phyloP scores from a whole-genome alignment of 2,888 invertebrate genomes.

The Neoaliturus tenellus region DNA sequence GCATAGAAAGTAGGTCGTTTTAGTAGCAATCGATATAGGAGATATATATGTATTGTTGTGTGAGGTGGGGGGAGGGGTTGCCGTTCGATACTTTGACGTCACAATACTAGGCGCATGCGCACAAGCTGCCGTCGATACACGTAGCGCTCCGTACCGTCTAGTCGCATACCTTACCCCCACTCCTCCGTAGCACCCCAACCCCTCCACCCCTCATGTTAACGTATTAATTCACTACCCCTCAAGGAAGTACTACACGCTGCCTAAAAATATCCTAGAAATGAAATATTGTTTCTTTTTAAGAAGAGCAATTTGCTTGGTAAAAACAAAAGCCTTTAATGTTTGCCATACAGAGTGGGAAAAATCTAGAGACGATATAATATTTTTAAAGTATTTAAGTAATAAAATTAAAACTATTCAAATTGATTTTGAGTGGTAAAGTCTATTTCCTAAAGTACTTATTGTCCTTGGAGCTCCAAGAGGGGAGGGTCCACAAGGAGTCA shows the following conservation, averaged over 20 bases:
- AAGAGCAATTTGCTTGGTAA: too few species aligned
- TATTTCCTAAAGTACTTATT: too few species aligned
- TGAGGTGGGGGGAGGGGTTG: not conserved
- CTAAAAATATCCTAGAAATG: not conserved
- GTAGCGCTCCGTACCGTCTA: constrained; percentile 15
- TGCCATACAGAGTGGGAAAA: too few species aligned
- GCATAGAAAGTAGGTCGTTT: constrained; percentile 7
- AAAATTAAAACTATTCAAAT: too few species aligned
- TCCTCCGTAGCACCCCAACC: too few species aligned
- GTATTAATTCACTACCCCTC: constrained; percentile 23
- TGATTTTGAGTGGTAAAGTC: too few species aligned
- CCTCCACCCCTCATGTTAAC: not conserved
- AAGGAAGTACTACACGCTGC: not conserved
- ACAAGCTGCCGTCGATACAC: not conserved
- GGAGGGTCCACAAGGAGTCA: too few species aligned
- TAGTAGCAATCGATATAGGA: constrained; percentile 9
- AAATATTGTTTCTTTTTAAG: not conserved
- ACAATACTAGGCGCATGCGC: constrained; percentile 6
- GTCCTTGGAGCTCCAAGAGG: too few species aligned
- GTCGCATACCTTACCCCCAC: not conserved
- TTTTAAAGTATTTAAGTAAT: too few species aligned
- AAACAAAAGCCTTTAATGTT: too few species aligned
- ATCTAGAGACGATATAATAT: too few species aligned
- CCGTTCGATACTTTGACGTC: not conserved
- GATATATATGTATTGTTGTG: constrained; percentile 25